phyloP scores from a whole-genome alignment of 2,888 invertebrate species.

The Stenodema calcarata region DNA sequence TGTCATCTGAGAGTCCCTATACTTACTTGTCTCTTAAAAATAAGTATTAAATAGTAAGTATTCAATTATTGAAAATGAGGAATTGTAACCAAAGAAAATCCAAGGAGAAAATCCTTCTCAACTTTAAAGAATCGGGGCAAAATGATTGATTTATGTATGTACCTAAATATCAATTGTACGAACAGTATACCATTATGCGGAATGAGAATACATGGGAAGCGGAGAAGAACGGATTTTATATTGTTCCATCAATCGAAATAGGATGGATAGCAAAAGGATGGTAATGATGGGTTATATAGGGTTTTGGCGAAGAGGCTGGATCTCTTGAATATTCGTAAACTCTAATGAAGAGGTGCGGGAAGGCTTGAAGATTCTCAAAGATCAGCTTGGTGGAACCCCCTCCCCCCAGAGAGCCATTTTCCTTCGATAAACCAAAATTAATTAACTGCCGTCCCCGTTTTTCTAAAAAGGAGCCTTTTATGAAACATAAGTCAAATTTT shows the following conservation, averaged over 20 bases:
- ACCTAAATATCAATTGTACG: neutral
- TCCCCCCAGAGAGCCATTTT: neutral
- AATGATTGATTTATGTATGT: no score
- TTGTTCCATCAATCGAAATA: neutral
- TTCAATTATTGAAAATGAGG: no score
- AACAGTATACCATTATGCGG: neutral
- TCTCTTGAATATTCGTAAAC: conserved; percentile 19
- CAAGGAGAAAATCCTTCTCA: no score
- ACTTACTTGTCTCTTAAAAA: no score
- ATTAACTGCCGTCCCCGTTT: neutral
- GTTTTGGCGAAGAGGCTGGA: neutral
- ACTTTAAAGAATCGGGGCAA: no score
- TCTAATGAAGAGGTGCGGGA: neutral
- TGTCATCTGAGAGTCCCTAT: no score
- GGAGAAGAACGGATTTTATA: neutral
- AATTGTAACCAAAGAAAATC: no score
- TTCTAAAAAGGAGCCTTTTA: neutral
- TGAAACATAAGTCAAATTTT: neutral
- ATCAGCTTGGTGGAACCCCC: neutral
- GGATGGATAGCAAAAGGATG: neutral
- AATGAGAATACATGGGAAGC: neutral
- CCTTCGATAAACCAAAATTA: conserved; percentile 14
- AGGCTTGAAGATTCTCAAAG: neutral
- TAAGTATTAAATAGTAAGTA: no score
- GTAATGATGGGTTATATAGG: neutral